Percentiles rank a stretch among this genome's conserved stretches.
These are phyloP conservation scores for Anabacerthia variegaticeps DNA, from an alignment of 2,797 vertebrate species.

Conservation along the genomic window DNA sequence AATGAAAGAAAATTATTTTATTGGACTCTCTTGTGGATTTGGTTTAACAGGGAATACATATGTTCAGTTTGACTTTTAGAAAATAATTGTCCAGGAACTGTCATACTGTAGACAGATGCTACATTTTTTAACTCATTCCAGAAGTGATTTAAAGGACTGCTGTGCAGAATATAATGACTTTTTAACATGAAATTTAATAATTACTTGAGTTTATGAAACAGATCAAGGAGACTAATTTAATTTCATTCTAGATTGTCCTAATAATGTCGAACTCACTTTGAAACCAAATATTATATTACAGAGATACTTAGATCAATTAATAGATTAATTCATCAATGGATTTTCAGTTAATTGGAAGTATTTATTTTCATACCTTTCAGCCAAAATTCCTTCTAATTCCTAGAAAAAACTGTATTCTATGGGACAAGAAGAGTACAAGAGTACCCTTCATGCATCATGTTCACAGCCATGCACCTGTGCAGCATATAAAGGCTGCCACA, in stretches of 20 bases:
- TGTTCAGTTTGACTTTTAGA: background rate
- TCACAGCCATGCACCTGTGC: background rate
- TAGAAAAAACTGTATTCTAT: background rate
- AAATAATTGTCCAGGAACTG: background rate
- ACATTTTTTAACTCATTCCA: background rate
- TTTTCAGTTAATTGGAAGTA: background rate
- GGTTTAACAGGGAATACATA: background rate
- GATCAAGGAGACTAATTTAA: background rate
- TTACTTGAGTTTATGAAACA: slow-evolving; percentile 3
- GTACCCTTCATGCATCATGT: background rate
- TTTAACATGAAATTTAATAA: background rate
- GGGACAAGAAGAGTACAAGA: background rate
- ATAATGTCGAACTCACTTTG: background rate
- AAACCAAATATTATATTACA: background rate
- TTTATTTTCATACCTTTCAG: background rate
- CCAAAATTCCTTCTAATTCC: background rate
- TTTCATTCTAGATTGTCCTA: background rate
- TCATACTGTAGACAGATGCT: background rate
- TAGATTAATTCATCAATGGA: background rate
- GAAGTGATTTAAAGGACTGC: slow-evolving; percentile 2
- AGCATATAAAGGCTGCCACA: background rate
- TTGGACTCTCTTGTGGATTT: background rate
- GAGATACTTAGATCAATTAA: background rate
- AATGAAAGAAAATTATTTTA: background rate
- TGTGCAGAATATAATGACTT: background rate